Percentiles rank a stretch among this genome's conserved stretches.
Evolutionary conservation across 2,797 vertebrate genomes (phyloP).

Genomic region (Peromyscus nudipes): DNA sequence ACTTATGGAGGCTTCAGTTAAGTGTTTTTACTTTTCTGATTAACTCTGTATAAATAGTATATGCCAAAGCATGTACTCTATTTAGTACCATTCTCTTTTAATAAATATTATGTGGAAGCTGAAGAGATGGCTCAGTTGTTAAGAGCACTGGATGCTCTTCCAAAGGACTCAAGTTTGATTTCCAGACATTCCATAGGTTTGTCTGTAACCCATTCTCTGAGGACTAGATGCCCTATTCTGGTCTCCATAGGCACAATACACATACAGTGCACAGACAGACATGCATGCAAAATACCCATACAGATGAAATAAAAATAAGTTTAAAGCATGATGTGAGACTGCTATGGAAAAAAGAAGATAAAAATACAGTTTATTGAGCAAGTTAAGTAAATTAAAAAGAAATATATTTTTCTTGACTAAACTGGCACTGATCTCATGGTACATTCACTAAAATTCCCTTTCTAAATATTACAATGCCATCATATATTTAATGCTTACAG

Average conservation of each 20-base stretch:
- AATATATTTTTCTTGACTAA: constrained; percentile 59
- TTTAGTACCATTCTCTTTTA: constrained; percentile 19
- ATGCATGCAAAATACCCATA: neutral
- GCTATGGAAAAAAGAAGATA: neutral
- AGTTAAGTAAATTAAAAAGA: constrained; percentile 11
- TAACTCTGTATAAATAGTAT: constrained; percentile 51
- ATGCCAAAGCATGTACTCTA: neutral
- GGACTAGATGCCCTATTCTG: neutral
- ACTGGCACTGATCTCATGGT: neutral
- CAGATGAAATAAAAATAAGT: neutral
- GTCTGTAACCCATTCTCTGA: neutral
- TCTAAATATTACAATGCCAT: constrained; percentile 3
- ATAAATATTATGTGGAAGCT: constrained; percentile 22
- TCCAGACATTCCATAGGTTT: no score
- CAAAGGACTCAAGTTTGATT: neutral
- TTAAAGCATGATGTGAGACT: neutral
- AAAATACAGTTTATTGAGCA: neutral
- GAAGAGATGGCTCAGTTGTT: neutral
- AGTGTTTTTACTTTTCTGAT: constrained; percentile 56
- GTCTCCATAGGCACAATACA: neutral
- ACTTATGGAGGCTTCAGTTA: constrained; percentile 13
- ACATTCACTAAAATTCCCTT: neutral
- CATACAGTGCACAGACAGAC: no score
- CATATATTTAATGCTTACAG: neutral
- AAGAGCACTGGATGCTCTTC: neutral